A percentile compares a stretch with the other conserved stretches of the same genome.
phyloP scores from a whole-genome alignment of 2,113 vertebrate species.

The Antechinus stuartii region DNA sequence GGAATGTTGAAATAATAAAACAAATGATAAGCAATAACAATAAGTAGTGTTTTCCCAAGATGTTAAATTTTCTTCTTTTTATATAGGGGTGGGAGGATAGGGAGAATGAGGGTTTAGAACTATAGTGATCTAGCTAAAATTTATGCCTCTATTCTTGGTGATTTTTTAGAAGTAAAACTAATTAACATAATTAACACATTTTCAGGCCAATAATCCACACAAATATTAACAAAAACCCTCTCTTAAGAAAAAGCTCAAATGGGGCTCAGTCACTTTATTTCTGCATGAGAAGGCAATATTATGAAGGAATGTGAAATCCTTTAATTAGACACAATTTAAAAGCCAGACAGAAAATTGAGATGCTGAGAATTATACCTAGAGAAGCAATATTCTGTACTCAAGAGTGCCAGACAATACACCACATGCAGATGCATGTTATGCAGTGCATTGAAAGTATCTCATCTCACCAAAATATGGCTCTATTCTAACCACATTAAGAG shows the following conservation, averaged over 20 bases:
- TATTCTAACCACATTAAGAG: conserved; percentile 73
- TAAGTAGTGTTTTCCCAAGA: conserved; percentile 1
- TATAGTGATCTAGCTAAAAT: conserved; percentile 49
- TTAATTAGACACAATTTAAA: conserved; percentile 84
- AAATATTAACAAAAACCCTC: conserved; percentile 71
- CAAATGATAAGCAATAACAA: background rate
- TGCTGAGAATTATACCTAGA: conserved; percentile 82
- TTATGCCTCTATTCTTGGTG: conserved; percentile 50
- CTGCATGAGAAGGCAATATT: conserved; percentile 73
- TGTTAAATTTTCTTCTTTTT: background rate
- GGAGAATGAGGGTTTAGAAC: conserved; percentile 15
- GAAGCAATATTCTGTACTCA: conserved; percentile 75
- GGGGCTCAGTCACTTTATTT: conserved; percentile 62
- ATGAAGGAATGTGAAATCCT: conserved; percentile 80
- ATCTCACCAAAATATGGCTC: conserved; percentile 56
- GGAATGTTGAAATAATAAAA: conserved; percentile 24
- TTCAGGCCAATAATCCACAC: conserved; percentile 59
- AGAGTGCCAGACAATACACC: conserved; percentile 77
- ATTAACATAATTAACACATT: conserved; percentile 70
- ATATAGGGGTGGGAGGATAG: background rate
- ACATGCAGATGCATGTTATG: conserved; percentile 78
- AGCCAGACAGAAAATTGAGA: conserved; percentile 81
- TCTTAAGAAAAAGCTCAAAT: conserved; percentile 53
- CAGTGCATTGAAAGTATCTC: conserved; percentile 70
- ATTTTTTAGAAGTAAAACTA: conserved; percentile 67